Evolutionary conservation across 2,797 vertebrate species (phyloP), one percentile per base, ranked within the genome.

Genomic region (Lithobates pipiens): DNA sequence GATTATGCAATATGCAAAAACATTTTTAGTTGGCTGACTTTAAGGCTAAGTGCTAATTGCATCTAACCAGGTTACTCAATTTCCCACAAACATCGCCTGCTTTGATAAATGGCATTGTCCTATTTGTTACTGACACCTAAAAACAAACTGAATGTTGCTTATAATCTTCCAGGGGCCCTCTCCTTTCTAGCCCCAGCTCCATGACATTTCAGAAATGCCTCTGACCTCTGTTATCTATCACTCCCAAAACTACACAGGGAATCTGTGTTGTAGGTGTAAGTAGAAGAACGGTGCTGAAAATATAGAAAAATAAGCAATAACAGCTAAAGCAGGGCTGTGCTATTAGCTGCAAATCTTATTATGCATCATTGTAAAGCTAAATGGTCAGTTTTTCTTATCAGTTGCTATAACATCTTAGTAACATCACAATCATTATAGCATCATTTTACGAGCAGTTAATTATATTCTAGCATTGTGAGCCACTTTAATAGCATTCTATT

Each of bases 401-500:
- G 27, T 25, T 70, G 27, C 18, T 42, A 61, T 72, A 73, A 63
- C 16, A 57, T 71, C 5, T 39, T 70, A 69, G 32, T 21, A 67
- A 69, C 46, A 32, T 69, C 16, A 23, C 29, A 50, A 18, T 29
- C 68, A 42, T 39, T 18, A 63, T 57, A 72, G 44, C 71, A 65
- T 44, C 4, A 81, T 85, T 42, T 79, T 67, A 18, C 34, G 57
- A 16, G 36, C 10, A 11, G 3, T 71, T 32, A 65, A 67, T 78
- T 85, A n/a, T 36, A 74, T 2, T 15, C 2, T 70, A 34, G 16
- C 29, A 16, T 65, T 73, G 6, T 57, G 34, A 3, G 23, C 34
- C 25, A 44, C 23, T 70, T 84, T 57, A 34, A 10, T 25, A 44
- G 16, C 5, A 15, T 74, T 83, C 15, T 18, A 54, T 85, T 77